A percentile compares a stretch with the other conserved stretches of the same genome.
phyloP scores from a whole-genome alignment of 2,888 invertebrate species.

The Cetonia aurata region DNA sequence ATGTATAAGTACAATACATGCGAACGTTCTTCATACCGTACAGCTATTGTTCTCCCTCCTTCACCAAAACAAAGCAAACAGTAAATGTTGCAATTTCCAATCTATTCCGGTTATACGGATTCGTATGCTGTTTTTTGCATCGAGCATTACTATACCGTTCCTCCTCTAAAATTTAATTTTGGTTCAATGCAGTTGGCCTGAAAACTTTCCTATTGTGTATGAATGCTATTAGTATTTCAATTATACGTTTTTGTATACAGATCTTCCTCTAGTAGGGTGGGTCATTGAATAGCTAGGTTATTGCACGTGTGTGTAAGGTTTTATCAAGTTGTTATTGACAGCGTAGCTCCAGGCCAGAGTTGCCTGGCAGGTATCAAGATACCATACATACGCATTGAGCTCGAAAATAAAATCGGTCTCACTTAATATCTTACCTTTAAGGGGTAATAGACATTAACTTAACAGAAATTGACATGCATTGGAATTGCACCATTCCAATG shows the following conservation, averaged over 20 bases:
- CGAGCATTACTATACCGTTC: neutral
- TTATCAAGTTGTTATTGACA: neutral
- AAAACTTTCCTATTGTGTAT: slow-evolving; percentile 31
- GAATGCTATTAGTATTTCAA: slow-evolving; percentile 40
- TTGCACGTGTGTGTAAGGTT: too few species aligned
- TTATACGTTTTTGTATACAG: slow-evolving; percentile 28
- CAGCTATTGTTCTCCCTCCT: too few species aligned
- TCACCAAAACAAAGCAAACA: neutral
- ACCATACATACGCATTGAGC: neutral
- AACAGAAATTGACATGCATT: slow-evolving; percentile 23
- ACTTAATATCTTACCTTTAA: slow-evolving; percentile 32
- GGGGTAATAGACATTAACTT: slow-evolving; percentile 19
- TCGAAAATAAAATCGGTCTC: slow-evolving; percentile 31
- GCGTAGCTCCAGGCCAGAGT: slow-evolving; percentile 12
- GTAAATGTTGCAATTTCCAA: slow-evolving; percentile 22
- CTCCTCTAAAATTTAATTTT: slow-evolving; percentile 36
- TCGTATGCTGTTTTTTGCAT: neutral
- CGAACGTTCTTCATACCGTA: too few species aligned
- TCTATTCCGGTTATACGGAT: neutral
- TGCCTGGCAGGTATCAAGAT: neutral
- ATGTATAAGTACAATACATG: too few species aligned
- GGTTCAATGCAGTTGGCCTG: slow-evolving; percentile 34
- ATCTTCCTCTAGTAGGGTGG: slow-evolving; percentile 3
- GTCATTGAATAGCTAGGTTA: slow-evolving; percentile 11
- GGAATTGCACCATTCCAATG: too few species aligned